phyloP scores from a whole-genome alignment of 2,113 vertebrate genomes.

The Trematocara variabile region DNA sequence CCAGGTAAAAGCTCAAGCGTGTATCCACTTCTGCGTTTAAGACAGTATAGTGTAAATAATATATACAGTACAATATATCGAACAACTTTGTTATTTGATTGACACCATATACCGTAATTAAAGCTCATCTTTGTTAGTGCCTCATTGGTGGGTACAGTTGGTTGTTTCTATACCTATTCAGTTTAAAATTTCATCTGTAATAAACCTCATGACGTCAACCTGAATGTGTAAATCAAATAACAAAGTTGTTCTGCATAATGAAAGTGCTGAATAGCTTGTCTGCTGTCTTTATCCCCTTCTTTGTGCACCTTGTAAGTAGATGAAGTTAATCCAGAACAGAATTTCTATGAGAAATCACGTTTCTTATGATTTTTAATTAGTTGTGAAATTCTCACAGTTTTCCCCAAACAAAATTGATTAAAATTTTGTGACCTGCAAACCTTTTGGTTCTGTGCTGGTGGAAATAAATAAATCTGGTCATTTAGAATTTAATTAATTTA shows the following conservation, averaged over 20 bases:
- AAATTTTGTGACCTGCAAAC: neutral
- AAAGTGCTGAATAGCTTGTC: neutral
- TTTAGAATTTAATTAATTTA: neutral
- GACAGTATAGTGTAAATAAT: neutral
- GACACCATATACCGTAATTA: neutral
- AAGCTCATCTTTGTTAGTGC: neutral
- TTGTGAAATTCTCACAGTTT: neutral
- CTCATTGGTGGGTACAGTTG: neutral
- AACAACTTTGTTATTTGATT: neutral
- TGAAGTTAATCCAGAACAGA: neutral
- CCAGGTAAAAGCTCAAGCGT: neutral
- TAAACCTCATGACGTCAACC: accelerated
- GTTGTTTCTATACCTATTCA: neutral
- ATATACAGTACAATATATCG: neutral
- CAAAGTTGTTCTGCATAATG: neutral
- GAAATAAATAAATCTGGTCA: neutral
- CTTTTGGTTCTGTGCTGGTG: neutral
- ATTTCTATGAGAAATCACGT: neutral
- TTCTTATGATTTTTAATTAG: neutral
- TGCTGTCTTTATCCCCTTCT: neutral
- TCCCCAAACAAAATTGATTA: neutral
- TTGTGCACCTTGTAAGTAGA: neutral
- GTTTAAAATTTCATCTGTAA: neutral
- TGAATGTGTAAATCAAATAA: neutral
- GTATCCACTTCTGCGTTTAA: neutral